A percentile compares a stretch with the other conserved stretches of the same genome.
Conservation (phyloP, 1,140 invertebrate genomes). For the Pseudomyrmex cubaensis region DNA sequence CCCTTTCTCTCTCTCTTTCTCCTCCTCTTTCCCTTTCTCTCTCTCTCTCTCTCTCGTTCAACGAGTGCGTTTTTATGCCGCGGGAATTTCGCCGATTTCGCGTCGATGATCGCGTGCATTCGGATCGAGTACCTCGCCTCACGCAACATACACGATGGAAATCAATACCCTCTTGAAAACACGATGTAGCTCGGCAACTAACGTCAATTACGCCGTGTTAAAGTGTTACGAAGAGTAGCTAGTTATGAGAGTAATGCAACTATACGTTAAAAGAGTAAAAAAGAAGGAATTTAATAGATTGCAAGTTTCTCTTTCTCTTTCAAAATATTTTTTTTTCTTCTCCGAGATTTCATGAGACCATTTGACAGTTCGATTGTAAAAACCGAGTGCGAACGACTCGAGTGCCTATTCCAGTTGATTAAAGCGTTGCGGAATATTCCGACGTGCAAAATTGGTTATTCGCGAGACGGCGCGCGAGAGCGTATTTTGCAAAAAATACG, state of each 20-base stretch:
- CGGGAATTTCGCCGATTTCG: conserved; percentile 46
- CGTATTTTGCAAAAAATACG: conserved; percentile 67
- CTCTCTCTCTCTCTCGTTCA: background rate
- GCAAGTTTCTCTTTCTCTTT: too few relatives aligned
- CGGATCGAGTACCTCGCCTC: conserved; percentile 32
- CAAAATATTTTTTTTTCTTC: too few relatives aligned
- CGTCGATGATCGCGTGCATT: conserved; percentile 46
- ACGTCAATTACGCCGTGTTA: background rate
- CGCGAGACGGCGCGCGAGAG: conserved; percentile 47
- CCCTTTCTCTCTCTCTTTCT: too few relatives aligned
- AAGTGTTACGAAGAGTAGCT: background rate
- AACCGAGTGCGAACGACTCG: conserved; percentile 56
- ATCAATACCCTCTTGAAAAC: conserved; percentile 4
- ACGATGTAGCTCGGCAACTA: background rate
- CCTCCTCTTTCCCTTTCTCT: too few relatives aligned
- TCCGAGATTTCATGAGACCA: background rate
- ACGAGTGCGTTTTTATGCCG: conserved; percentile 56
- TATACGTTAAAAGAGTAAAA: background rate
- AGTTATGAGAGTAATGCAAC: background rate
- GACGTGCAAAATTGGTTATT: conserved; percentile 72
- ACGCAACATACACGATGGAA: background rate
- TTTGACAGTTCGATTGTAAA: conserved; percentile 22
- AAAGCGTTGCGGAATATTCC: conserved; percentile 61
- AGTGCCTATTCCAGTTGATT: conserved; percentile 67
- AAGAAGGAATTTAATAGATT: too few relatives aligned